Evolutionary conservation across 23 tunicate species (phyloP), one percentile per base, ranked within the genome.

Genomic region (Styela clava): DNA sequence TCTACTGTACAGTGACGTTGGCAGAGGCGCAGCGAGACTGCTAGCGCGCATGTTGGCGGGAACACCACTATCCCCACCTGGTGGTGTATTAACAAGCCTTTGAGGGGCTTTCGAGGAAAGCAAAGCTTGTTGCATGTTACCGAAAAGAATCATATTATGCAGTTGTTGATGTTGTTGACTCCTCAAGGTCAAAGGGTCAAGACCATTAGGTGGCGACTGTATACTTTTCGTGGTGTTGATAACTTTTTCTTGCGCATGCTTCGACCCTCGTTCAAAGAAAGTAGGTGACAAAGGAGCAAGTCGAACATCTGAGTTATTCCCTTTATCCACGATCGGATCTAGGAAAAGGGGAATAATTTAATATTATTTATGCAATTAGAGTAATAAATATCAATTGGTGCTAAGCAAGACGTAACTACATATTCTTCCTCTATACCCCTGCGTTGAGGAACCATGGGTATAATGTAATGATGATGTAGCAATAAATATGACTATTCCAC

Each of bases 1-100:
- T 52, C 81, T 76, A 52, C 64, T 76, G 64, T 76, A 76, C 63
- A 76, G 24, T 16, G 81, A 44, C 0, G 71, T 67, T 22, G 30
- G 71, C 32, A 2, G 35, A 29, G 26, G 24, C n/a, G 81, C 31
- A 19, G 71, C 30, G 16, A 27, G 71, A 27, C 81, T 76, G 18
- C 2, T 31, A 12, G 25, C 33, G 78, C 31, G 81, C 26, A 76
- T 27, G 21, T 52, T 26, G 24, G 64, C 28, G 16, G 29, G 52
- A 12, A 28, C 68, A 76, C 37, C 30, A 29, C 31, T 67, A 18
- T 25, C 30, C 23, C 71, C 23, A 19, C n/a, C 56, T 5, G 56
- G 56, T 44, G 56, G 56, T 12, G 56, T 44, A 44, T 7, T 44
- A 44, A 12, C 56, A 5, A 44, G 56, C 64, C n/a, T 61, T 22